Base-by-base conservation (phyloP, 2,888 invertebrate genomes). In the Encarsia formosa region DNA sequence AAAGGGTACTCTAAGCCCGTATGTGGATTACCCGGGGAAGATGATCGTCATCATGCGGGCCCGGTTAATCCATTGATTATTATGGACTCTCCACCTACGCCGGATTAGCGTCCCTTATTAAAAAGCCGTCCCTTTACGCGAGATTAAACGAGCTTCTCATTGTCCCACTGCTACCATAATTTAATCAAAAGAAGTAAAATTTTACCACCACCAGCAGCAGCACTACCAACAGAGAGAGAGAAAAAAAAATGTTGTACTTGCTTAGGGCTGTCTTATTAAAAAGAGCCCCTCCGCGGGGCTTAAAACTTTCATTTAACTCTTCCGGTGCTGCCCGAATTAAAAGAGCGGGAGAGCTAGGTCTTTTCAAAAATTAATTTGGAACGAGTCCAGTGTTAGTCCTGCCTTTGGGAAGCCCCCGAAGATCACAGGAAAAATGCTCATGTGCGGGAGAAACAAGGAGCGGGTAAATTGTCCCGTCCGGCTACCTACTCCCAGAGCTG, bases 361-460 rank as follows among this genome's bases (percentile, higher is more conserved):
- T 60, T 62, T 61, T 62, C 56, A 61, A 66, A 69, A 71, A 71
- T 73, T 70, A 72, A 72, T 71, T 73, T 73, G 69, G 68, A 70
- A 63, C 66, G 63, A 60, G 69, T 71, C 69, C 71, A 68, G 70
- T 66, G 47, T 54, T 44, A 53, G 54, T 46, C 50, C 49, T 54
- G 59, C 52, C 55, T 58, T 51, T 54, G 58, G 64, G 70, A 74
- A 74, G 70, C 72, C 73, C 65, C 61, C 58, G 60, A 73, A 74
- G 70, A 70, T 73, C 72, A 69, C 67, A 71, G 65, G 71, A 72
- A 74, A 74, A 73, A 74, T 72, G 64, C 62, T 62, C 63, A 65
- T 66, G 64, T 63, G 63, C 62, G 63, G 58, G n/a, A n/a, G 42
- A 42, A 45, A 29, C 56, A 35, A 42, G 50, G 50, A 37, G 41